phyloP scores from a whole-genome alignment of 2,888 invertebrate species.

The Eilema griseolum region DNA sequence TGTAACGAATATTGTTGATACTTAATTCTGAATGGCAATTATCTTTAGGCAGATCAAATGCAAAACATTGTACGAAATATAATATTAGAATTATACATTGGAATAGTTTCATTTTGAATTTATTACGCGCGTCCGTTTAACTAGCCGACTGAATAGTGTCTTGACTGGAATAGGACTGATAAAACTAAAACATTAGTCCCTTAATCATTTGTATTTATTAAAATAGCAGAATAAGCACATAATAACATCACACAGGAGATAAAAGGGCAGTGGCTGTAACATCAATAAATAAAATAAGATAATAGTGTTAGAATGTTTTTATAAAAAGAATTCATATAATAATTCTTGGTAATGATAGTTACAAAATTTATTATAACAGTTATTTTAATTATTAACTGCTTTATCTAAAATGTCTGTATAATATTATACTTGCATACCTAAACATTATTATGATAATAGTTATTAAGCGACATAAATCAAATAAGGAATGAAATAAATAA shows the following conservation, averaged over 20 bases:
- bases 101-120: conserved; percentile 24
- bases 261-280: background rate
- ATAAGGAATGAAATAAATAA: background rate
- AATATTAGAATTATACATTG: conserved; percentile 50
- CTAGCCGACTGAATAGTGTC: background rate
- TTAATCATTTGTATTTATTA: background rate
- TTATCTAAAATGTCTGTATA: background rate
- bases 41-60: conserved; percentile 70
- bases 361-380: too few species aligned
- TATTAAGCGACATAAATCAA: background rate
- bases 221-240: background rate
- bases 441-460: background rate
- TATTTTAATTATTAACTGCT: background rate
- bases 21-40: conserved; percentile 65
- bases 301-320: background rate
- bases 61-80: conserved; percentile 44
- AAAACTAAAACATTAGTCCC: background rate
- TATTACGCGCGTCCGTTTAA: background rate
- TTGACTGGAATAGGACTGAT: background rate
- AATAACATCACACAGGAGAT: background rate
- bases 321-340: background rate
- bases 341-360: background rate
- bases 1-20: conserved; percentile 69
- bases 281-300: background rate
- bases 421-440: background rate